phyloP scores from a whole-genome alignment of 2,797 vertebrate genomes.

The Squalus acanthias region DNA sequence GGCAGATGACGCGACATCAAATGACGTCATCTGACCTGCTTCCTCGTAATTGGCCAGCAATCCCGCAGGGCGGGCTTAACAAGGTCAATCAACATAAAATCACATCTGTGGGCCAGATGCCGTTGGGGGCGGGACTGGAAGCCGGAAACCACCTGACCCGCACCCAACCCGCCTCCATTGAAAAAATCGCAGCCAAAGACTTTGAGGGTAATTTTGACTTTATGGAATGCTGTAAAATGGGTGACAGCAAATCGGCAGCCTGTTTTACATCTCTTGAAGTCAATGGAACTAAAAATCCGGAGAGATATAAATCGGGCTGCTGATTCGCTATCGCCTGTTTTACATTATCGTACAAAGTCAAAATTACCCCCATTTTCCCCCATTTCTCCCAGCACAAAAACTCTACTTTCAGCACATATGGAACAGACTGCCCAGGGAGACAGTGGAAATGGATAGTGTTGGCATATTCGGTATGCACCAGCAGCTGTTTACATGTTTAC shows the following conservation, averaged over 20 bases:
- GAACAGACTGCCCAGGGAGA: background rate
- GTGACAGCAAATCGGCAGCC: background rate
- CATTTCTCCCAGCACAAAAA: background rate
- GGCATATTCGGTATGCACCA: too few species aligned
- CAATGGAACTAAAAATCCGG: background rate
- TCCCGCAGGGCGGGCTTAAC: too few species aligned
- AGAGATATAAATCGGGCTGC: background rate
- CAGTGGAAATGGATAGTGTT: background rate
- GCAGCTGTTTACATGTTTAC: background rate
- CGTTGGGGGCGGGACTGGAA: too few species aligned
- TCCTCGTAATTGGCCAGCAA: too few species aligned
- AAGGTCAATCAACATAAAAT: too few species aligned
- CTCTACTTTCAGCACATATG: background rate
- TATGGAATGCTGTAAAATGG: background rate
- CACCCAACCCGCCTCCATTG: too few species aligned
- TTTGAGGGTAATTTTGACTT: background rate
- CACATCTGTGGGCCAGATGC: too few species aligned
- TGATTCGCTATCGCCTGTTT: background rate
- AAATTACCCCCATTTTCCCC: background rate
- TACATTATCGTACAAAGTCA: background rate
- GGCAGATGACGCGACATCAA: too few species aligned
- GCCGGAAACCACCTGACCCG: too few species aligned
- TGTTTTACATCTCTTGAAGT: background rate
- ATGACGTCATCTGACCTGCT: too few species aligned
- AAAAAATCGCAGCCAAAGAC: background rate